Evolutionary conservation across 2,888 invertebrate species (phyloP).

Genomic region (Meliscaeva auricollis): DNA sequence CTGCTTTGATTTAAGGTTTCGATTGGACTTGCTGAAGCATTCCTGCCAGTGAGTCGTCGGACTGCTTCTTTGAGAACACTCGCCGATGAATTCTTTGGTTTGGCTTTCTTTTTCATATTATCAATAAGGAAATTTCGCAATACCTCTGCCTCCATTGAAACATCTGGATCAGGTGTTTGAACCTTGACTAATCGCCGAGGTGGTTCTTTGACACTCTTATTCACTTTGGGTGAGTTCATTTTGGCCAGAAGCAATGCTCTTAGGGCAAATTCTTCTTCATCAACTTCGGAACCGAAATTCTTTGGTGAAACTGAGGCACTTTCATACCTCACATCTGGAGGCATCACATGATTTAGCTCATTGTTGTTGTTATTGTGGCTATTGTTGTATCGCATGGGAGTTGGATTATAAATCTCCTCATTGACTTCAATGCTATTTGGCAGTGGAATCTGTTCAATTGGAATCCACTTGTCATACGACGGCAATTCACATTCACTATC

Average conservation of each 20-base stretch:
- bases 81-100: constrained; percentile 40
- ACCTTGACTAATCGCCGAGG: not conserved
- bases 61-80: constrained; percentile 82
- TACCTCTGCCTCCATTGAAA: constrained; percentile 77
- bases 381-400: constrained; percentile 37
- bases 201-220: constrained; percentile 42
- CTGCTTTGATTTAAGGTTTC: not conserved
- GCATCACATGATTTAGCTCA: constrained; percentile 12
- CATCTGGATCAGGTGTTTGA: constrained; percentile 40
- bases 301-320: constrained; percentile 35
- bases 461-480: constrained; percentile 67
- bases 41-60: constrained; percentile 78
- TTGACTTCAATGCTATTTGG: constrained; percentile 31
- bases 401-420: constrained; percentile 38
- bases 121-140: constrained; percentile 79
- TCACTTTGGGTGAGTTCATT: constrained; percentile 76
- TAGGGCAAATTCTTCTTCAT: constrained; percentile 81
- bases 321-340: constrained; percentile 40
- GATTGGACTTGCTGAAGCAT: constrained; percentile 22
- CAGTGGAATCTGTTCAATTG: constrained; percentile 77
- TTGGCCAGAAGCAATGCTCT: constrained; percentile 81
- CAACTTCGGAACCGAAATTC: constrained; percentile 74
- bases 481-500: constrained; percentile 80
- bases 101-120: constrained; percentile 78
- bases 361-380: no score